A percentile compares a stretch with the other conserved stretches of the same genome.
Conservation (phyloP, 2,888 invertebrate species). For the Nemotelus pantherinus region DNA sequence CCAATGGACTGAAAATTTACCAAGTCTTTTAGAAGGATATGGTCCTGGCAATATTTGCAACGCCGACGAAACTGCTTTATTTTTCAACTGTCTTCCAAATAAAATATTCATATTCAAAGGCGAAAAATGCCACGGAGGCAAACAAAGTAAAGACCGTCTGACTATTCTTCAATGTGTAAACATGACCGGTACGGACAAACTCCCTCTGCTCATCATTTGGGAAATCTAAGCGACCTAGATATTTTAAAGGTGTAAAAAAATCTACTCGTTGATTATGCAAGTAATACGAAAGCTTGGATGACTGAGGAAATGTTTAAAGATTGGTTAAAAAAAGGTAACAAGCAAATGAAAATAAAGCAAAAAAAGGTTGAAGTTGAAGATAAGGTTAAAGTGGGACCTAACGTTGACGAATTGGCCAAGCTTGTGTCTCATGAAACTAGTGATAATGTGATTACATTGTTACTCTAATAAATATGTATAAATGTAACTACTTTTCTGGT, state of each 20-base stretch:
- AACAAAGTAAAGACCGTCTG: background rate
- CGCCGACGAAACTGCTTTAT: conserved; percentile 1
- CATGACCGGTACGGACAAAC: conserved; percentile 1
- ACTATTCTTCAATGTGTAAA: background rate
- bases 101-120: conserved; percentile 9
- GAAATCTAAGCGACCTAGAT: background rate
- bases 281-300: background rate
- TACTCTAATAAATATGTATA: too few relatives aligned
- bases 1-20: background rate
- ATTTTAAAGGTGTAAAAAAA: background rate
- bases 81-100: conserved; percentile 1
- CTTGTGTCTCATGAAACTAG: too few relatives aligned
- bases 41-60: background rate
- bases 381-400: too few relatives aligned
- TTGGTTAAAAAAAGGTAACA: too few relatives aligned
- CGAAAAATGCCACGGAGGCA: background rate
- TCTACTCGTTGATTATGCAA: background rate
- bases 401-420: too few relatives aligned
- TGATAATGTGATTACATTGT: too few relatives aligned
- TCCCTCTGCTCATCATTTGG: background rate
- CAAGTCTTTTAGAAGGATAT: background rate
- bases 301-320: too few relatives aligned
- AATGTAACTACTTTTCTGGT: too few relatives aligned
- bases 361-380: too few relatives aligned
- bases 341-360: too few relatives aligned